Evolutionary conservation across 2,888 invertebrate genomes (phyloP).

Genomic region (Drosophila villosipedis): DNA sequence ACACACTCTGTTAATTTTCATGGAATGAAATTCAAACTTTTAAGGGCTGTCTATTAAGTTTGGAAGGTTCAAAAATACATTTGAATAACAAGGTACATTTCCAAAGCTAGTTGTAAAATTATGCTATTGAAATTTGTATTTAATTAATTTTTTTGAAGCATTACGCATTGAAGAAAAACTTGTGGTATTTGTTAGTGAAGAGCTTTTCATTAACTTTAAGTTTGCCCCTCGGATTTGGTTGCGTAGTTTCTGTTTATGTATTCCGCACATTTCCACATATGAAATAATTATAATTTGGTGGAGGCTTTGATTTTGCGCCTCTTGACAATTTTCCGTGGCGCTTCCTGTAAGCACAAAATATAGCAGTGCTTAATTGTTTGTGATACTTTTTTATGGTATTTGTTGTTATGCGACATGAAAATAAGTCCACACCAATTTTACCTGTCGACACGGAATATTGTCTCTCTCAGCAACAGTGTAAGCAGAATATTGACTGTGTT

Average conservation of each 20-base stretch:
- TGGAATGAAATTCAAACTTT: slow-evolving; percentile 59
- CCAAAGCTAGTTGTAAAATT: neutral
- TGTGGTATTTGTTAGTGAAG: neutral
- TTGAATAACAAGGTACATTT: neutral
- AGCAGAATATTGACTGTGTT: slow-evolving; percentile 38
- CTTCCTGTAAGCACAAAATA: slow-evolving; percentile 64
- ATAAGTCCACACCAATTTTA: slow-evolving; percentile 38
- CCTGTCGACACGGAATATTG: slow-evolving; percentile 33
- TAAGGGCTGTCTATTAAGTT: slow-evolving; percentile 26
- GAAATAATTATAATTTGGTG: slow-evolving; percentile 77
- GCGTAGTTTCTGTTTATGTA: slow-evolving; percentile 53
- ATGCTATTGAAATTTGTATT: neutral
- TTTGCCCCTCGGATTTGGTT: slow-evolving; percentile 35
- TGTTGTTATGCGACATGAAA: slow-evolving; percentile 33
- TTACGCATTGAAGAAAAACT: neutral
- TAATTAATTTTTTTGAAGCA: neutral
- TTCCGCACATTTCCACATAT: slow-evolving; percentile 67
- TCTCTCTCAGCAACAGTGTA: slow-evolving; percentile 58
- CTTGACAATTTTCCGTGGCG: slow-evolving; percentile 68
- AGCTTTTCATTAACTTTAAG: slow-evolving; percentile 14
- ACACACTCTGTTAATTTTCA: slow-evolving; percentile 73
- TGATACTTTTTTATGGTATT: neutral
- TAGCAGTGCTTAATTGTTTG: slow-evolving; percentile 32
- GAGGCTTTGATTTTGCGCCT: slow-evolving; percentile 75
- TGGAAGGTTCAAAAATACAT: neutral